Percentiles rank a stretch among this genome's conserved stretches.
phyloP scores from a whole-genome alignment of 1,140 invertebrate genomes.

The Pollicipes pollicipes region DNA sequence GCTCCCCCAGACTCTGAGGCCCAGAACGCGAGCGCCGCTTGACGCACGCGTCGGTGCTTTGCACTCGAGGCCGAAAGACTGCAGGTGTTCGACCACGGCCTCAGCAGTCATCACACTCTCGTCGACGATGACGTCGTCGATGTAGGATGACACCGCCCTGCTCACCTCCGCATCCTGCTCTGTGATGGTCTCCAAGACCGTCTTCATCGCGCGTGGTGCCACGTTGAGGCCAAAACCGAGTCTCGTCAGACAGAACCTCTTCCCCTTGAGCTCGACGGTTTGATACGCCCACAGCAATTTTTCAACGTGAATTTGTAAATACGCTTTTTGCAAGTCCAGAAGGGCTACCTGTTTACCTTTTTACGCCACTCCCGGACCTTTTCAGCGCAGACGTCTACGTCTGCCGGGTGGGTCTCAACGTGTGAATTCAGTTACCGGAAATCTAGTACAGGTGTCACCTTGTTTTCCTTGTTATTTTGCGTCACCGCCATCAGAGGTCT shows the following conservation, averaged over 20 bases:
- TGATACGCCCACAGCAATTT: background rate
- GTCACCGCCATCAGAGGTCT: slow-evolving; percentile 7
- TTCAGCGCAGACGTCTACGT: slow-evolving; percentile 8
- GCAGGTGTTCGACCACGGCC: background rate
- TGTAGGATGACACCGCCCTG: background rate
- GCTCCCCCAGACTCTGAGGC: background rate
- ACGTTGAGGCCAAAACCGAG: background rate
- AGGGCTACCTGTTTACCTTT: background rate
- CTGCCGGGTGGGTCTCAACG: slow-evolving; percentile 6
- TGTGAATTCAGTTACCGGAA: slow-evolving; percentile 6
- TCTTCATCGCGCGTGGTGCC: background rate
- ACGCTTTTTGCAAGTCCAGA: background rate
- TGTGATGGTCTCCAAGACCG: background rate
- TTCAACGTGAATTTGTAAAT: background rate
- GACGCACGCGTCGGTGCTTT: background rate
- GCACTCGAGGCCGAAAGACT: background rate
- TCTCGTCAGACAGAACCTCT: background rate
- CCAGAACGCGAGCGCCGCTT: background rate
- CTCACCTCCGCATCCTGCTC: background rate
- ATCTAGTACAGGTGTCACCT: background rate
- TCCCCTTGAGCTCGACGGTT: background rate
- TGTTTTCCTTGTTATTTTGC: slow-evolving; percentile 10
- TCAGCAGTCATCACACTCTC: background rate
- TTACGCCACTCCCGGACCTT: background rate
- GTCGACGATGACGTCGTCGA: background rate